phyloP scores from a whole-genome alignment of 2,888 invertebrate species.

The Siphlonurus alternatus region DNA sequence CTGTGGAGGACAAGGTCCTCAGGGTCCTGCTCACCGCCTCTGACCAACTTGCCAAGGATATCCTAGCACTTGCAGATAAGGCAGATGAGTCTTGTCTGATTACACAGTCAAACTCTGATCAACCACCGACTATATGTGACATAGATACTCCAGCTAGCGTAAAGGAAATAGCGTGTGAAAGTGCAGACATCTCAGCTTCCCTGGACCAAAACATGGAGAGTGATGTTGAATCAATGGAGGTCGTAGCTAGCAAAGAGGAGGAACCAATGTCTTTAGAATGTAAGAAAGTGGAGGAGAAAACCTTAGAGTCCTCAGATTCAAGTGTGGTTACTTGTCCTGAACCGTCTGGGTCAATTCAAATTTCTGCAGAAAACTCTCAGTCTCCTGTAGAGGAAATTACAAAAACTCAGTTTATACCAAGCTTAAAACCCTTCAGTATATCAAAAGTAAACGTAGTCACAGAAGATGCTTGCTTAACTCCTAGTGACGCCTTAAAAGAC shows the following conservation, averaged over 20 bases:
- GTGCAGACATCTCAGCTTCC: neutral
- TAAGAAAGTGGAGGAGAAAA: no score
- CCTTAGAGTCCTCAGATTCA: neutral
- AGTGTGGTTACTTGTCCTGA: neutral
- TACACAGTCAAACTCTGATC: no score
- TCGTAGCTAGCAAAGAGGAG: no score
- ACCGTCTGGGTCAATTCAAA: neutral
- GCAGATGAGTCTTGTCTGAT: no score
- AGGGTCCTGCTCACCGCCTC: neutral
- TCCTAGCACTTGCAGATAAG: neutral
- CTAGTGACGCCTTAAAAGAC: neutral
- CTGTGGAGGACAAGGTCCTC: neutral
- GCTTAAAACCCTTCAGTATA: neutral
- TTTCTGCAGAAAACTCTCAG: neutral
- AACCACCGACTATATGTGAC: no score
- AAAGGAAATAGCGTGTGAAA: neutral
- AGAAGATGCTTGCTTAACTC: conserved; percentile 4
- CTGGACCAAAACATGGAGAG: neutral
- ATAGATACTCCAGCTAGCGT: neutral
- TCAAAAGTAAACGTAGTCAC: conserved; percentile 5
- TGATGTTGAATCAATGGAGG: neutral
- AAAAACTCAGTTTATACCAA: neutral
- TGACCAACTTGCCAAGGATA: neutral
- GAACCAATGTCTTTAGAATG: no score
- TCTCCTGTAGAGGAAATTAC: neutral